A percentile compares a stretch with the other conserved stretches of the same genome.
Evolutionary conservation across 2,888 invertebrate species (phyloP).

Genomic region (Helicoverpa assulta): DNA sequence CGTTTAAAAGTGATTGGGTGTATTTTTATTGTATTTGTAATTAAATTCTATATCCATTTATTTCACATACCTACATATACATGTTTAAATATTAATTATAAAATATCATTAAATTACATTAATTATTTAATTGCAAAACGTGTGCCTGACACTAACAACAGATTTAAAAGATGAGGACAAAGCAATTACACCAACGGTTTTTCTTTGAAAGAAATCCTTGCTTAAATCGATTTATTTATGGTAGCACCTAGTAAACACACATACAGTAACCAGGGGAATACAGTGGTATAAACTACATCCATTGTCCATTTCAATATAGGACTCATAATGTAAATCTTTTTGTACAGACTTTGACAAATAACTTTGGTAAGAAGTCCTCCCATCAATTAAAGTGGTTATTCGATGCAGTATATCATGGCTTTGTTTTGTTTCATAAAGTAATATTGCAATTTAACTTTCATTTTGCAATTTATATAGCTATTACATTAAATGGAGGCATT

Average conservation of each 20-base stretch:
- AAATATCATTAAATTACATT: too few species aligned
- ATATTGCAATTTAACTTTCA: conserved; percentile 65
- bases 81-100: too few species aligned
- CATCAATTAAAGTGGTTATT: conserved; percentile 45
- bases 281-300: background rate
- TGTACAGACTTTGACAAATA: conserved; percentile 47
- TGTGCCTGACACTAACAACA: too few species aligned
- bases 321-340: conserved; percentile 34
- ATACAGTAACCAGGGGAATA: background rate
- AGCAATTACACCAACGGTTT: background rate
- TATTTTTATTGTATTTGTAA: background rate
- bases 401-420: conserved; percentile 45
- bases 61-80: too few species aligned
- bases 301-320: conserved; percentile 22
- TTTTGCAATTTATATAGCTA: conserved; percentile 60
- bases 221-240: too few species aligned
- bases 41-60: too few species aligned
- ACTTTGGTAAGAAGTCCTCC: conserved; percentile 20
- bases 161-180: too few species aligned
- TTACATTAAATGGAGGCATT: conserved; percentile 67
- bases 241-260: too few species aligned
- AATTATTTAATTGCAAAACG: too few species aligned
- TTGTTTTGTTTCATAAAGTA: conserved; percentile 58
- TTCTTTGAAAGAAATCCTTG: background rate
- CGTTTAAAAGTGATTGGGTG: conserved; percentile 19